These are phyloP conservation scores for Mantis religiosa DNA, from an alignment of 2,888 invertebrate genomes.

Conservation along the genomic window DNA sequence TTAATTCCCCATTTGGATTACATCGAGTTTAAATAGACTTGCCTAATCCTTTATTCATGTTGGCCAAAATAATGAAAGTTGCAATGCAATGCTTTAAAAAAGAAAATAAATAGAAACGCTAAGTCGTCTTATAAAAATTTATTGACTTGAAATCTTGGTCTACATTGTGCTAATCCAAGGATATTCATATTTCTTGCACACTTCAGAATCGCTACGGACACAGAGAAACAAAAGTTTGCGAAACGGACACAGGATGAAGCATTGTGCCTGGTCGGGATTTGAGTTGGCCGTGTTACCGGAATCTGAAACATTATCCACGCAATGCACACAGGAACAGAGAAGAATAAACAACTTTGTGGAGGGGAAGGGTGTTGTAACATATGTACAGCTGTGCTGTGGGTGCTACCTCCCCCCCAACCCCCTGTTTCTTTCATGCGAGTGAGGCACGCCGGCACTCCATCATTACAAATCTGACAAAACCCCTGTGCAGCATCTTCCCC, in stretches of 20 bases:
- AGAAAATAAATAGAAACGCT: too few species aligned
- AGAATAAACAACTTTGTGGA: not conserved
- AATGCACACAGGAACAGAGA: not conserved
- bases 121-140: too few species aligned
- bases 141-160: too few species aligned
- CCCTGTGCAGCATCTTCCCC: not conserved
- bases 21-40: too few species aligned
- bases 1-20: too few species aligned
- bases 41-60: too few species aligned
- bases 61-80: too few species aligned
- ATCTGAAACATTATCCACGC: not conserved
- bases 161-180: too few species aligned
- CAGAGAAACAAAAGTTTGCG: not conserved
- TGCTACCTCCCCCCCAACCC: not conserved
- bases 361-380: not conserved
- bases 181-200: too few species aligned
- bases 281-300: not conserved
- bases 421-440: not conserved
- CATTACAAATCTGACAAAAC: not conserved
- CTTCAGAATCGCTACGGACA: not conserved
- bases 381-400: not conserved
- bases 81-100: too few species aligned
- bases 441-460: not conserved
- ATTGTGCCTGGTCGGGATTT: not conserved
- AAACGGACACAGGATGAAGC: too few species aligned